Evolutionary conservation across 2,888 invertebrate genomes (phyloP).

Genomic region (Eupithecia subfuscata): DNA sequence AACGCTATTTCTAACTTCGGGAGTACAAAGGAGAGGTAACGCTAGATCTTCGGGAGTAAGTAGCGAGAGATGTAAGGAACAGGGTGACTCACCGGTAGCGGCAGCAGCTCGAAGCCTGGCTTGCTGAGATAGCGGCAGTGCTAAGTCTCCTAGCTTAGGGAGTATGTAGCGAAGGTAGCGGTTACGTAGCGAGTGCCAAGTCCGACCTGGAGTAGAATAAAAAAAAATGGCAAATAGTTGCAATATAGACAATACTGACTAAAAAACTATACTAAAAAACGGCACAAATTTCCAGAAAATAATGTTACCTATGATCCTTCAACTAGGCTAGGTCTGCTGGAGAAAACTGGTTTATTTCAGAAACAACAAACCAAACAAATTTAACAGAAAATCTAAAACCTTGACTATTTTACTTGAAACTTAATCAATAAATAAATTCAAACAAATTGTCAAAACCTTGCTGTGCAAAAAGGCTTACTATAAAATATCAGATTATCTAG

Average conservation of each 20-base stretch:
- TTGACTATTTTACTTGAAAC: too few relatives aligned
- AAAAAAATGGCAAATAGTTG: not conserved
- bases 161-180: constrained; percentile 76
- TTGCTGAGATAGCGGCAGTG: constrained; percentile 52
- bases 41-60: not conserved
- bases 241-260: not conserved
- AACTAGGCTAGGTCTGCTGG: too few relatives aligned
- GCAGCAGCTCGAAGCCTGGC: constrained; percentile 53
- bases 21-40: not conserved
- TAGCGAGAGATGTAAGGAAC: constrained; percentile 37
- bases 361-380: too few relatives aligned
- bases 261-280: too few relatives aligned
- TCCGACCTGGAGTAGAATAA: constrained; percentile 53
- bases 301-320: too few relatives aligned
- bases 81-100: constrained; percentile 31
- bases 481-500: too few relatives aligned
- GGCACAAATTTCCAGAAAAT: too few relatives aligned
- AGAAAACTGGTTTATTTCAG: too few relatives aligned
- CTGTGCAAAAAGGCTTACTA: too few relatives aligned
- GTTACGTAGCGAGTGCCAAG: constrained; percentile 79
- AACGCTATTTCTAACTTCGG: not conserved
- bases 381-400: too few relatives aligned
- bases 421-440: too few relatives aligned
- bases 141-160: constrained; percentile 60
- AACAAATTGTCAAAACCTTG: too few relatives aligned